These are phyloP conservation scores for Stegana nigrithorax DNA, from an alignment of 2,888 invertebrate genomes.

Conservation along the genomic window DNA sequence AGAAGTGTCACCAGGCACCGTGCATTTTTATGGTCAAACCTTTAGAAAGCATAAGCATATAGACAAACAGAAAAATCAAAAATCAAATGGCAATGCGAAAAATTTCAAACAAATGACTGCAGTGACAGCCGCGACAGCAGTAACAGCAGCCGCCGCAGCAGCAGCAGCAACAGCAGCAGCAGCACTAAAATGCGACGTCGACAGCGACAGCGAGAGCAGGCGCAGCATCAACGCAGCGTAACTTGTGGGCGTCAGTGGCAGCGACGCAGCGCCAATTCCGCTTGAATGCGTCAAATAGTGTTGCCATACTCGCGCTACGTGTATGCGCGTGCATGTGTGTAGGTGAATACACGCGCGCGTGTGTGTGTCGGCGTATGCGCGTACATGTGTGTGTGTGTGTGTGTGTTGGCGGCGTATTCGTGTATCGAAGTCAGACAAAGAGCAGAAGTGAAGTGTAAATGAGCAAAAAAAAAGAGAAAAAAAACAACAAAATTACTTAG, in stretches of 20 bases:
- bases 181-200: background rate
- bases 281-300: background rate
- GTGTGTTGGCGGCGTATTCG: no score
- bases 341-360: slow-evolving; percentile 31
- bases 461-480: background rate
- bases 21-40: no score
- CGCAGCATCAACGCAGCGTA: slow-evolving; percentile 28
- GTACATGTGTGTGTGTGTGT: slow-evolving; percentile 49
- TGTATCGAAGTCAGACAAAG: slow-evolving; percentile 3
- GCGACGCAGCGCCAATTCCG: background rate
- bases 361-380: slow-evolving; percentile 4
- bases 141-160: background rate
- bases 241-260: background rate
- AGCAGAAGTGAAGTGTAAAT: background rate
- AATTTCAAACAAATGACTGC: no score
- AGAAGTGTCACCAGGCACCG: no score
- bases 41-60: no score
- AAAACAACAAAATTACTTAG: no score
- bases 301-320: background rate
- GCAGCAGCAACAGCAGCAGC: background rate
- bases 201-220: slow-evolving; percentile 21
- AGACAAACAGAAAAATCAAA: no score
- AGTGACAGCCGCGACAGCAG: background rate
- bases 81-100: no score
- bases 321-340: slow-evolving; percentile 34